Percentiles rank a stretch among this genome's conserved stretches.
These are phyloP conservation scores for Halictus ligatus DNA, from an alignment of 2,888 invertebrate genomes.

Conservation along the genomic window DNA sequence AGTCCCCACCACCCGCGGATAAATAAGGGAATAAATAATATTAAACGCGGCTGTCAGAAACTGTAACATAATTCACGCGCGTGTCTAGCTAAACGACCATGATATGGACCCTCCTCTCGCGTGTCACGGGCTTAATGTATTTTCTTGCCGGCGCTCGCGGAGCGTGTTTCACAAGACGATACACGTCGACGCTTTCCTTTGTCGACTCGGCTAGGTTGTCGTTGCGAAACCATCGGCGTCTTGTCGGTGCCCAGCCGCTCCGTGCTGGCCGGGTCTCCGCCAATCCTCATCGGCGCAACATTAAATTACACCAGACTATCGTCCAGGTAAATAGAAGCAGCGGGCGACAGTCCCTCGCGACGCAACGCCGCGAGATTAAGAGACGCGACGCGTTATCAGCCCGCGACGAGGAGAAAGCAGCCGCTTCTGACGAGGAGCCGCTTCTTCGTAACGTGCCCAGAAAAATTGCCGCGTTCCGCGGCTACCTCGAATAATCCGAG, in stretches of 20 bases:
- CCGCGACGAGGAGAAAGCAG: conserved; percentile 19
- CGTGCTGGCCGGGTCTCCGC: background rate
- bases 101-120: conserved; percentile 40
- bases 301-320: background rate
- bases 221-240: conserved; percentile 54
- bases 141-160: conserved; percentile 37
- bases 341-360: background rate
- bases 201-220: conserved; percentile 38
- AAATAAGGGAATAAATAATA: background rate
- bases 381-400: conserved; percentile 9
- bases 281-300: conserved; percentile 24
- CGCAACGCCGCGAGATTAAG: background rate
- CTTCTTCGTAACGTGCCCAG: background rate
- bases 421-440: background rate
- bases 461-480: conserved; percentile 21
- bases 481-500: background rate
- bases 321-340: background rate
- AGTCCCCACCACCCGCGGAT: too few species aligned
- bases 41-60: conserved; percentile 12
- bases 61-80: conserved; percentile 47
- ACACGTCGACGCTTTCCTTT: conserved; percentile 58
- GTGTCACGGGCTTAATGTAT: conserved; percentile 44
- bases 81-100: conserved; percentile 38
- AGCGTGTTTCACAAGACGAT: conserved; percentile 59
- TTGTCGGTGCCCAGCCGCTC: background rate